These are phyloP conservation scores for Rana temporaria DNA, from an alignment of 2,113 vertebrate genomes.

Conservation along the genomic window DNA sequence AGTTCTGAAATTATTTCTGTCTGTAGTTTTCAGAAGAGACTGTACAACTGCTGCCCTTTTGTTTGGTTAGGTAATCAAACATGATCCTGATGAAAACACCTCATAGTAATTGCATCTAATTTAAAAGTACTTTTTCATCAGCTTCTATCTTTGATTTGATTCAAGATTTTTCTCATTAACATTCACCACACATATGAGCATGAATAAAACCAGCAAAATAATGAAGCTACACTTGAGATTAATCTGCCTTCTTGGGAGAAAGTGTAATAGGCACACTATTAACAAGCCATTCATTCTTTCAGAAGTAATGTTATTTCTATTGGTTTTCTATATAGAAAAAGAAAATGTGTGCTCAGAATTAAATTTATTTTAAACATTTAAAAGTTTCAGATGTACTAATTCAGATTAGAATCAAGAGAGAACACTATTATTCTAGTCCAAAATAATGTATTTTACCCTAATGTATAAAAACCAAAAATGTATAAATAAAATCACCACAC, in stretches of 20 bases:
- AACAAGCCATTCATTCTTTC: conserved; percentile 55
- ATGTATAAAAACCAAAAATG: too few species aligned
- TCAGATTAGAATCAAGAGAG: conserved; percentile 22
- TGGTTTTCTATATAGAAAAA: conserved; percentile 42
- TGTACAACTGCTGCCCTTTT: conserved; percentile 34
- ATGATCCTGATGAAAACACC: conserved; percentile 54
- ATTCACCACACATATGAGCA: conserved; percentile 53
- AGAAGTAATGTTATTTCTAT: conserved; percentile 55
- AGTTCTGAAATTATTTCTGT: conserved; percentile 18
- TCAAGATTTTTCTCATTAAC: conserved; percentile 56
- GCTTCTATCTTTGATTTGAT: conserved; percentile 56
- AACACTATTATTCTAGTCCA: not conserved
- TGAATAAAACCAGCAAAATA: conserved; percentile 58
- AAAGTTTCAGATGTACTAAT: conserved; percentile 11
- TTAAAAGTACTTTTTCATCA: conserved; percentile 58
- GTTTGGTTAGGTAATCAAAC: conserved; percentile 55
- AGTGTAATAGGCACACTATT: conserved; percentile 55
- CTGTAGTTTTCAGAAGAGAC: conserved; percentile 2
- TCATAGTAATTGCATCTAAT: conserved; percentile 57
- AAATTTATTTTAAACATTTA: conserved; percentile 51
- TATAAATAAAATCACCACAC: too few species aligned
- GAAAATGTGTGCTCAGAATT: conserved; percentile 39
- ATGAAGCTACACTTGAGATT: conserved; percentile 58
- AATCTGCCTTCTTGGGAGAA: conserved; percentile 56
- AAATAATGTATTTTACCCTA: too few species aligned